Conservation (phyloP, 2,797 vertebrate genomes). For the Chloroceryle inda region DNA sequence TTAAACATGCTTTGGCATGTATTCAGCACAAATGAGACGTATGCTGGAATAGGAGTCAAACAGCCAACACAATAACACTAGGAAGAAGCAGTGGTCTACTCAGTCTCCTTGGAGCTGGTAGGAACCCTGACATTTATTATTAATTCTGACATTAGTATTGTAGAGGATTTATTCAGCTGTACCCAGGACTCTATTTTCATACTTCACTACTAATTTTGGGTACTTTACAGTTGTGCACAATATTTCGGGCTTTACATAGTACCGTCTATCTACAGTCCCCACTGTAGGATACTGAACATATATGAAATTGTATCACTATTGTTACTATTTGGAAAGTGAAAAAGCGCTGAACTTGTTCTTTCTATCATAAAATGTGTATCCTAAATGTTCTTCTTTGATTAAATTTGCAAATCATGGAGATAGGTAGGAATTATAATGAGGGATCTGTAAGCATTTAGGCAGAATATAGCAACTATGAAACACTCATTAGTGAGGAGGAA, state of each 20-base stretch:
- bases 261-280: not conserved
- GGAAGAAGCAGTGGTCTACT: not conserved
- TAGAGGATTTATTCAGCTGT: not conserved
- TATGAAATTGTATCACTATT: not conserved
- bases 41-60: not conserved
- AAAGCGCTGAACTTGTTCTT: not conserved
- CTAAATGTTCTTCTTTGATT: not conserved
- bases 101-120: not conserved
- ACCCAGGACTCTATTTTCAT: not conserved
- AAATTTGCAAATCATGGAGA: not conserved
- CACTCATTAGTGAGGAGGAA: not conserved
- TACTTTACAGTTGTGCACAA: not conserved
- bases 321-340: not conserved
- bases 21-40: not conserved
- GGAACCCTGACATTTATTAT: not conserved
- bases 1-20: not conserved
- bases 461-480: not conserved
- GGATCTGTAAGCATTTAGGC: not conserved
- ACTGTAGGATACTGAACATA: not conserved
- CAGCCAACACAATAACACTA: not conserved
- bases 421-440: not conserved
- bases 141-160: not conserved
- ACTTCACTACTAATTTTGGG: not conserved
- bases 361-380: not conserved
- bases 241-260: not conserved